These are phyloP conservation scores for Pemphigus obesinymphae DNA, from an alignment of 1,140 invertebrate species.

Conservation along the genomic window DNA sequence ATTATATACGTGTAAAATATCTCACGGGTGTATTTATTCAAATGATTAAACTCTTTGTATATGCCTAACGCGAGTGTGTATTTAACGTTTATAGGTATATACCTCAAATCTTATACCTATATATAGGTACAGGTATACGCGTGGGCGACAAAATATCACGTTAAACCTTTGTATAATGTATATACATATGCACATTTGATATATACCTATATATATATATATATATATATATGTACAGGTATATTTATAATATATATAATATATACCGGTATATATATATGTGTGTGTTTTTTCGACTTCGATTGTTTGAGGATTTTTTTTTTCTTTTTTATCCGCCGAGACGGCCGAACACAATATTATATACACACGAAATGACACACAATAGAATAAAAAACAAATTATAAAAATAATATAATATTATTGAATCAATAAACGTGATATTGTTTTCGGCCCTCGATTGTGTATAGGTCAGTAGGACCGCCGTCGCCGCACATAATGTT, in stretches of 20 bases:
- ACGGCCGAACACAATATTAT: too few species aligned
- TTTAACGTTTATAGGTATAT: too few species aligned
- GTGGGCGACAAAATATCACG: too few species aligned
- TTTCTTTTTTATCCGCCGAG: neutral
- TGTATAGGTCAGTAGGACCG: slow-evolving; percentile 35
- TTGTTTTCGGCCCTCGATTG: slow-evolving; percentile 33
- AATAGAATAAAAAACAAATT: slow-evolving; percentile 4
- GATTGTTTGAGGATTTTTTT: neutral
- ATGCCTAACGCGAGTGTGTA: too few species aligned
- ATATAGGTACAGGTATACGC: too few species aligned
- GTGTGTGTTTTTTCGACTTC: neutral
- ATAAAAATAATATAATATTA: neutral
- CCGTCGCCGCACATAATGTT: neutral
- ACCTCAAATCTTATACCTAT: too few species aligned
- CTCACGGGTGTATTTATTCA: too few species aligned
- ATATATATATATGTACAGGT: neutral
- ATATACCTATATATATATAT: neutral
- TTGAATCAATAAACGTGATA: slow-evolving; percentile 8
- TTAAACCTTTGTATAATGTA: neutral
- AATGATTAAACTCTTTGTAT: too few species aligned
- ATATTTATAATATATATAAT: neutral
- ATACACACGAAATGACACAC: neutral
- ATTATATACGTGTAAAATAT: too few species aligned
- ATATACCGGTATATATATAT: neutral
- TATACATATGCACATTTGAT: too few species aligned